Base-by-base conservation (phyloP, 2,888 invertebrate species). In the Metallyticus violacea region DNA sequence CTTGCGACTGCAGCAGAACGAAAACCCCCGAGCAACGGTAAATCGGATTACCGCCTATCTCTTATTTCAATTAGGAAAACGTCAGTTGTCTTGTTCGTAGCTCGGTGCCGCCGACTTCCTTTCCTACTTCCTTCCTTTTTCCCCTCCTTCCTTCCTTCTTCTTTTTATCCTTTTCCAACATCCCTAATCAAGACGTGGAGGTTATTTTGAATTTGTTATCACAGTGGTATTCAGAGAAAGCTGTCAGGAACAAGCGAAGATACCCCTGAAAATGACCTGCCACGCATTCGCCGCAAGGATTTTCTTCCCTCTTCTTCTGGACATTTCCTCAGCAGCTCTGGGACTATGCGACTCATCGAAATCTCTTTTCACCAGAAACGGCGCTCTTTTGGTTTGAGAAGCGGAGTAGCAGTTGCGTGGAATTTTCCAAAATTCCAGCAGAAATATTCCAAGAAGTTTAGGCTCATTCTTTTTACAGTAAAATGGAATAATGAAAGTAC, bases 41-140 rank as follows among this genome's bases (percentile, higher is more conserved):
- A 83, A 83, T 83, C 83, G 77, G 83, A 83, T 83, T 83, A 83
- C 83, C 40, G 22, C 28, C 77, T 83, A 83, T 83, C 83, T 83
- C 83, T 83, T 83, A 83, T 83, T 83, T 83, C 83, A 83, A 83
- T 83, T 83, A 83, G 83, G 77, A 77, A 77, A 83, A 83, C 83
- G 83, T 77, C 77, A 83, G 77, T 77, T 62, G 40, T 62, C 40
- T 62, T 62, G 40, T 62, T 15, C 15, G 40, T 62, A 62, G 40
- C 40, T 62, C 22, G 40, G 40, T 62, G 40, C 40, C 40, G 40
- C 40, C 30, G 30, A 30, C 30, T 30, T 30, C 30, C 40, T 62
- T 62, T 62, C 15, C 40, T 62, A 15, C 40, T 62, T 62, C 40
- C 40, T 62, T 62, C 40, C 40, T n/a, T n/a, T n/a, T n/a, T n/a